Evolutionary conservation across 2,888 invertebrate genomes (phyloP).

Genomic region (Zhuqinia jingwanae): DNA sequence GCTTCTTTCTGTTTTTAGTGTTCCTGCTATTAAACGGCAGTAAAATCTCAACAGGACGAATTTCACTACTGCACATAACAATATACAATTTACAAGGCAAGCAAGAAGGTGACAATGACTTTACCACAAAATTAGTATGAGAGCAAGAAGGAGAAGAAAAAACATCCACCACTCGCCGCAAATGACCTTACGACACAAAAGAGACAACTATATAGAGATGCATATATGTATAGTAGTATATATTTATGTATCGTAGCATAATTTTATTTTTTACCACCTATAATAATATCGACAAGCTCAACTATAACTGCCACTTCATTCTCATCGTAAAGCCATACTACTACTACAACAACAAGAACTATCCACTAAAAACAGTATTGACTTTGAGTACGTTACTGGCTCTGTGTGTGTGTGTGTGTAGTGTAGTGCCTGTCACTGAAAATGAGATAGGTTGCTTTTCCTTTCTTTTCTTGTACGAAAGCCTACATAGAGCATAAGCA

Average conservation of each 20-base stretch:
- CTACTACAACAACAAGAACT: no score
- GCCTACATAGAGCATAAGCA: background rate
- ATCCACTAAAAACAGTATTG: background rate
- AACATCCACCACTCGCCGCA: background rate
- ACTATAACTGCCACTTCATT: conserved; percentile 8
- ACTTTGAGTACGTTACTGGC: background rate
- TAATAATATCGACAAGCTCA: background rate
- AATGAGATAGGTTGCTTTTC: background rate
- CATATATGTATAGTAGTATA: no score
- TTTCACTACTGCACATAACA: background rate
- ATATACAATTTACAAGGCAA: background rate
- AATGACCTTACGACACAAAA: background rate
- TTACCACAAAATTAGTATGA: conserved; percentile 9
- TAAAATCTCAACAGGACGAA: conserved; percentile 22
- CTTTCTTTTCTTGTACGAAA: background rate
- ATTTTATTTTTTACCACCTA: no score
- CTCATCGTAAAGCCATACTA: background rate
- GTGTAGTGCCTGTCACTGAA: background rate
- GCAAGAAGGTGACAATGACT: background rate
- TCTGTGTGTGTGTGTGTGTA: no score
- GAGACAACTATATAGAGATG: background rate
- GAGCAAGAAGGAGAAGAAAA: background rate
- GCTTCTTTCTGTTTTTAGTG: background rate
- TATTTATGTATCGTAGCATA: no score
- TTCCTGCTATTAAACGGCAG: conserved; percentile 15